Conservation (phyloP, 2,113 vertebrate genomes). For the Rallus limicola region DNA sequence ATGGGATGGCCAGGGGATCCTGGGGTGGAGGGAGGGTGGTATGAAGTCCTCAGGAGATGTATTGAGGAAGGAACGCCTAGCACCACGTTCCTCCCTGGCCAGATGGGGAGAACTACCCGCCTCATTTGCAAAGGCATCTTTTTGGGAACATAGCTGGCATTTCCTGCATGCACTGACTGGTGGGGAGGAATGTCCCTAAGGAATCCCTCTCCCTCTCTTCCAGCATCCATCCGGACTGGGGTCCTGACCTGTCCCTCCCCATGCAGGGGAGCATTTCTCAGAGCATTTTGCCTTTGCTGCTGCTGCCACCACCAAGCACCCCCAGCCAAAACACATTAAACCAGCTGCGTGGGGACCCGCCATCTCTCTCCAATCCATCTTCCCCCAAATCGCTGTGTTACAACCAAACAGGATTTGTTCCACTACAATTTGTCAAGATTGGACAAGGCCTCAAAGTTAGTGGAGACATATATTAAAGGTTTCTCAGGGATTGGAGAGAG, state of each 20-base stretch:
- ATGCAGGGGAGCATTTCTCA: background rate
- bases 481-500: conserved; percentile 23
- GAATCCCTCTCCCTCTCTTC: background rate
- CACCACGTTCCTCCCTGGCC: background rate
- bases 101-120: background rate
- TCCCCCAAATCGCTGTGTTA: conserved; percentile 23
- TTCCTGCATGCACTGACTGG: background rate
- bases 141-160: background rate
- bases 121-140: background rate
- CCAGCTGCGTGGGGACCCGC: rapidly evolving
- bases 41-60: background rate
- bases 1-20: rapidly evolving
- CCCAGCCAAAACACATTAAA: background rate
- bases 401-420: conserved; percentile 73
- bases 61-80: background rate
- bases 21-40: background rate
- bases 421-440: conserved; percentile 60
- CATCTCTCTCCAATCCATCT: conserved; percentile 43
- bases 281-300: background rate
- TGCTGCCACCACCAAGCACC: rapidly evolving
- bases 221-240: background rate
- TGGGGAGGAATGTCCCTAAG: background rate
- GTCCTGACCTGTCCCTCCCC: background rate
- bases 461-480: conserved; percentile 22
- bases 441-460: conserved; percentile 51